phyloP scores from a whole-genome alignment of 2,888 invertebrate genomes.

The Aproaerema taeniolella region DNA sequence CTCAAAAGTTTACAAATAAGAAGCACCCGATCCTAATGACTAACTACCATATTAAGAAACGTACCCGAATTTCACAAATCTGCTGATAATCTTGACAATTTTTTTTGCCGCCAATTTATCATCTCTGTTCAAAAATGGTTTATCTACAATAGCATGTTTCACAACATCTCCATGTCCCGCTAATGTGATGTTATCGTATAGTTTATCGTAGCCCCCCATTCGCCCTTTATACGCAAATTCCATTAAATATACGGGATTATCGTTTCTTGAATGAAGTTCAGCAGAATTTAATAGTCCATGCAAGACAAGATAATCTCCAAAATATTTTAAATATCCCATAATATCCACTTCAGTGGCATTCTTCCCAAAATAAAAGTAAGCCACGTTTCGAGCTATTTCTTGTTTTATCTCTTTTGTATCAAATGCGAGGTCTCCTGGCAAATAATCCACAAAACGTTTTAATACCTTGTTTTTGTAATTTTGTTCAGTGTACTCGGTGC shows the following conservation, averaged over 20 bases:
- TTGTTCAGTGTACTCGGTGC: conserved; percentile 26
- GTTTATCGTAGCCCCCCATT: conserved; percentile 25
- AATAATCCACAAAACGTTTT: conserved; percentile 30
- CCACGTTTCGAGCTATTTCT: conserved; percentile 24
- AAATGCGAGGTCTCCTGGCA: conserved; percentile 33
- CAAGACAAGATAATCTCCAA: conserved; percentile 30
- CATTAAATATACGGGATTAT: conserved; percentile 30
- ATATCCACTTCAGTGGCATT: conserved; percentile 23
- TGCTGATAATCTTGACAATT: conserved; percentile 26
- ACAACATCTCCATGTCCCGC: conserved; percentile 34
- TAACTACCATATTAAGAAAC: no score
- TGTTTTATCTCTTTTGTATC: conserved; percentile 22
- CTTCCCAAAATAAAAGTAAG: conserved; percentile 31
- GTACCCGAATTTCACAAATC: conserved; percentile 34
- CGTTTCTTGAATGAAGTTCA: conserved; percentile 20
- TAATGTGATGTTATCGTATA: conserved; percentile 21
- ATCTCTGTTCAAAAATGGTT: conserved; percentile 7
- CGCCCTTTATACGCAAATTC: conserved; percentile 34
- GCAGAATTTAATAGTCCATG: conserved; percentile 28
- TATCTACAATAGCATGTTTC: conserved; percentile 28
- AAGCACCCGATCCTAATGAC: no score
- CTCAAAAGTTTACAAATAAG: no score
- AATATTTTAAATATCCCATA: conserved; percentile 29
- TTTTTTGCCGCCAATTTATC: conserved; percentile 27
- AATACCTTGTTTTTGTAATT: conserved; percentile 24